Percentiles rank a stretch among this genome's conserved stretches.
phyloP scores from a whole-genome alignment of 2,797 vertebrate species.

The Apodemus agrarius region DNA sequence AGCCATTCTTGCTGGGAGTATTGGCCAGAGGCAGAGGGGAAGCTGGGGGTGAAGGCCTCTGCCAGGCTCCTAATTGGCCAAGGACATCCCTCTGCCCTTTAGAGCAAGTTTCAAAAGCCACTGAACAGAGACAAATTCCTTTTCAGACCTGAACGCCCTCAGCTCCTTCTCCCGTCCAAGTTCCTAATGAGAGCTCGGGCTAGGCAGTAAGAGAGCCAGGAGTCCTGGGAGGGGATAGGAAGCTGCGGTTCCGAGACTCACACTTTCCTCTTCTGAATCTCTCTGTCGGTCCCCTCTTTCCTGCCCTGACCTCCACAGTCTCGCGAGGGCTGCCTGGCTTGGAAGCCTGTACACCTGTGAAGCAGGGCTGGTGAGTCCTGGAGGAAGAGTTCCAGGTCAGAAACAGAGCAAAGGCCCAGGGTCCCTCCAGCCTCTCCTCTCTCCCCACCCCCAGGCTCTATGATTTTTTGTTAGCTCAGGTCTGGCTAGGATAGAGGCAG shows the following conservation, averaged over 20 bases:
- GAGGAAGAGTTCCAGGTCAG: neutral
- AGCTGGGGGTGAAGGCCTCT: neutral
- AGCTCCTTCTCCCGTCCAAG: neutral
- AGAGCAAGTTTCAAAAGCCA: neutral
- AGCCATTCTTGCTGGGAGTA: neutral
- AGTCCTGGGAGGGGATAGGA: neutral
- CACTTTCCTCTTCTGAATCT: neutral
- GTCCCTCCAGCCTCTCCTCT: too few relatives aligned
- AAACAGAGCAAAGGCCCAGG: neutral
- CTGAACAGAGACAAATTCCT: neutral
- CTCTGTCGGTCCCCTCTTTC: neutral
- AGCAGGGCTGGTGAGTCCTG: neutral
- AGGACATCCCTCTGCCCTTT: neutral
- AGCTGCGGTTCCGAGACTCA: neutral
- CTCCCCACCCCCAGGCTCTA: neutral
- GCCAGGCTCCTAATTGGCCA: neutral
- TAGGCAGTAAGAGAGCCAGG: neutral
- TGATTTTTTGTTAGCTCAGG: neutral
- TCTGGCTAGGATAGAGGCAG: neutral
- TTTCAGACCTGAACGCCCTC: neutral
- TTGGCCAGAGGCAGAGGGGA: neutral
- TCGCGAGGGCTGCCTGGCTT: neutral
- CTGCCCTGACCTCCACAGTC: fast-evolving
- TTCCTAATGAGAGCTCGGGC: neutral
- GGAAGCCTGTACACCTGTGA: neutral